Evolutionary conservation across 2,888 invertebrate genomes (phyloP), one percentile per base, ranked within the genome.

Genomic region (Halictus ligatus): DNA sequence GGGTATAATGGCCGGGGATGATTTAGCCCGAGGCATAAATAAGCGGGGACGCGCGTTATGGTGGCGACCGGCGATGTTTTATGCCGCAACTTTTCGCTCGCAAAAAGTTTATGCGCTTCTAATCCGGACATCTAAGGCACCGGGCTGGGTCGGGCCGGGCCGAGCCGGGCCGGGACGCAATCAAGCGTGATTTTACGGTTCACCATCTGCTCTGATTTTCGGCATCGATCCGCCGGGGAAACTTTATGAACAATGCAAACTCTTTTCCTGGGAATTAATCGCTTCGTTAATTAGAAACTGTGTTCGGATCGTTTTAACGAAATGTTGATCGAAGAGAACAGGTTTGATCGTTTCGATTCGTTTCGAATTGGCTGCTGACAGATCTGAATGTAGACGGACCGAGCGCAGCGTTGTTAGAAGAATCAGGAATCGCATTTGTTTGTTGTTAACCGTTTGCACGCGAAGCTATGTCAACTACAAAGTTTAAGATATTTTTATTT

Each of bases 21-120:
- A 91, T 90, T 89, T 91, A 92, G 72, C 69, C 64, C 72, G 18
- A 50, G 64, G 75, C 84, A 88, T 90, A 89, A 91, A 91, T 91
- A 90, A 89, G 74, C 81, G 82, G 73, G 85, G 84, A 85, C 81
- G 86, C 81, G 74, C 87, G 80, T 87, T 86, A 80, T 75, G 83
- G 81, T 77, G 85, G 78, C 81, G 79, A 64, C 84, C 80, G 82
- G 82, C 48, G 40, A 75, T 87, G 88, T 72, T 89, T 92, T 90
- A 91, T 88, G 85, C 74, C 67, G 74, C 76, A 92, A 92, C 89
- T 92, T 92, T 86, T 79, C 89, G 77, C 81, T 84, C 83, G 50
- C 83, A 79, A 86, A 79, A 92, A 91, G 78, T 92, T 89, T 85
- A 84, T 80, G 50, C 79, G 80, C 64, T 69, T 80, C 84, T 75